Conservation (phyloP, 2,113 vertebrate species). For the Coryphaenoides rupestris region DNA sequence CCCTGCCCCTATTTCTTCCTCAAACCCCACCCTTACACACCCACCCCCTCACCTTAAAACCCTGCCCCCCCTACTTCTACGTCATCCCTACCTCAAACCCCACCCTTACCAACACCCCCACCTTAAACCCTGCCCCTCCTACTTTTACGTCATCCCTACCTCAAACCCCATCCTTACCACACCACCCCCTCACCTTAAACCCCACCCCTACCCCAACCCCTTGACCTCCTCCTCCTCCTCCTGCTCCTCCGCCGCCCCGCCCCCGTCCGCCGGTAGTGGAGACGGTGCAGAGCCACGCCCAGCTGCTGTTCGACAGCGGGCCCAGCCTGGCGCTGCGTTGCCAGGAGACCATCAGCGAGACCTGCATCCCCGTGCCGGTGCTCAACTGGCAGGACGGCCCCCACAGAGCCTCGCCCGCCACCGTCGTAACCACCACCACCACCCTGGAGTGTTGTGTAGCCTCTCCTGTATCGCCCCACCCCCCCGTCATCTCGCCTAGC, state of each 20-base stretch:
- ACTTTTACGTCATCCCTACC: too few relatives aligned
- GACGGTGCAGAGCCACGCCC: conserved; percentile 92
- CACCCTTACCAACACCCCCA: conserved; percentile 58
- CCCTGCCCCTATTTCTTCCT: conserved; percentile 44
- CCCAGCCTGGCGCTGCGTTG: conserved; percentile 81
- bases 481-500: conserved; percentile 34
- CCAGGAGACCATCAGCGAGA: conserved; percentile 92
- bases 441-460: conserved; percentile 92
- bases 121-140: conserved; percentile 59
- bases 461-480: conserved; percentile 53
- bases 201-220: not conserved
- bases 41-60: conserved; percentile 34
- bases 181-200: conserved; percentile 30
- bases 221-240: conserved; percentile 14
- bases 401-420: conserved; percentile 79
- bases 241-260: conserved; percentile 43
- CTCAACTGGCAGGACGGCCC: conserved; percentile 90
- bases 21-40: conserved; percentile 27
- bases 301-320: conserved; percentile 88
- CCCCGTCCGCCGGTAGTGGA: conserved; percentile 79
- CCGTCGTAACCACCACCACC: too few relatives aligned
- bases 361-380: conserved; percentile 90
- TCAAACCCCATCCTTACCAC: conserved; percentile 29
- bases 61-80: conserved; percentile 5
- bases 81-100: conserved; percentile 56